These are phyloP conservation scores for Spodoptera litura DNA, from an alignment of 1,140 invertebrate species.

Conservation along the genomic window DNA sequence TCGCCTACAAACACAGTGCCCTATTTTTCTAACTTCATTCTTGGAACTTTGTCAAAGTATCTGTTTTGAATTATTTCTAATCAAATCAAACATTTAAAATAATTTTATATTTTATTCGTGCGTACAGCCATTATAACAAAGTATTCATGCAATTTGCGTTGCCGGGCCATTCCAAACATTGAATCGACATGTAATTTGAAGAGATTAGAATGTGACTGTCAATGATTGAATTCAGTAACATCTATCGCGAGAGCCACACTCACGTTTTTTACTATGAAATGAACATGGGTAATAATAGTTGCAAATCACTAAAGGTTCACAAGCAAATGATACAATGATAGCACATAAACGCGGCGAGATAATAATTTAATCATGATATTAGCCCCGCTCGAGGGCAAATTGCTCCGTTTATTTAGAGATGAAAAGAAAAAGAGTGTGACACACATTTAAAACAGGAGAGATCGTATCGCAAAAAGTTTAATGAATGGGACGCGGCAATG, in stretches of 20 bases:
- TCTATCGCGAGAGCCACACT: slow-evolving; percentile 1
- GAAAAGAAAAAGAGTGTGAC: slow-evolving; percentile 67
- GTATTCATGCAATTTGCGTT: not conserved
- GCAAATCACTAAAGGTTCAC: slow-evolving; percentile 64
- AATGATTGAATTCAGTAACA: not conserved
- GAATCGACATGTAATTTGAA: not conserved
- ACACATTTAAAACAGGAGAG: slow-evolving; percentile 72
- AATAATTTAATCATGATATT: slow-evolving; percentile 79
- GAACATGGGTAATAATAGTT: slow-evolving; percentile 63
- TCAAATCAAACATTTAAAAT: no score
- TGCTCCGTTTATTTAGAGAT: slow-evolving; percentile 63
- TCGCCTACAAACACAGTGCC: slow-evolving; percentile 34
- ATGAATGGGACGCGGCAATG: slow-evolving; percentile 77
- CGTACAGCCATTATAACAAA: no score
- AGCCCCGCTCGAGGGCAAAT: slow-evolving; percentile 66
- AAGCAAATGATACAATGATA: slow-evolving; percentile 71
- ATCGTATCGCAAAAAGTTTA: slow-evolving; percentile 72
- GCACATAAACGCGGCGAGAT: slow-evolving; percentile 68
- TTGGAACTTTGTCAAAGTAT: not conserved
- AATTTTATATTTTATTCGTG: no score
- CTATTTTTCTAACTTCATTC: slow-evolving; percentile 17
- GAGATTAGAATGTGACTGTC: not conserved
- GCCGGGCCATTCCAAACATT: not conserved
- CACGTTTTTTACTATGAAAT: slow-evolving; percentile 25
- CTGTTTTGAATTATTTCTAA: not conserved